Base-by-base conservation (phyloP, 2,888 invertebrate species). In the Barypeithes pellucidus region DNA sequence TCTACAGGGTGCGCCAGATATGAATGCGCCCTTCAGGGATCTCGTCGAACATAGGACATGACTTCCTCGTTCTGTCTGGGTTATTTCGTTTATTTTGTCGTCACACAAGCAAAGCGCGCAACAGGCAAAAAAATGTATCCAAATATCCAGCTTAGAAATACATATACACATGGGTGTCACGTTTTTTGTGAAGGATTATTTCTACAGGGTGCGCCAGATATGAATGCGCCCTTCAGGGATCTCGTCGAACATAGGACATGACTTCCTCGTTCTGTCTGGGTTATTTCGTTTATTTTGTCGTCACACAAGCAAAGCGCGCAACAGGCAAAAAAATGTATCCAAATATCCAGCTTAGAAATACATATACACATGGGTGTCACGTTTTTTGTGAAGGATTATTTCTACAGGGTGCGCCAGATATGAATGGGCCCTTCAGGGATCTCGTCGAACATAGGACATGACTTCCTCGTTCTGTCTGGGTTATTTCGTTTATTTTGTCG, bases 31-130 rank as follows among this genome's bases (percentile, higher is more conserved):
- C n/a, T n/a, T n/a, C n/a, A n/a, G n/a, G n/a, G n/a, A n/a, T n/a
- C n/a, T n/a, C n/a, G 67, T 60, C 60, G 54, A 62, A n/a, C 50
- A 54, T 69, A 52, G n/a, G n/a, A 62, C 62, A 52, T 67, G 67
- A 57, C 43, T 47, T 47, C 47, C 47, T 47, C 47, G 20, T 47
- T 47, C 47, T 11, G 47, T 47, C 18, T 47, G 47, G 20, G 18
- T 47, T 20, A 47, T 47, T 47, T 47, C 47, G 20, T 20, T 47
- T 47, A 20, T 18, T 47, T 47, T 20, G 20, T 47, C 47, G 47
- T 11, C 20, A 20, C 18, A 9, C 9, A 18, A 47, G 20, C 18
- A 20, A 47, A 9, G 18, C 8, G 12, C 3, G 3, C 5, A 11
- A 12, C 2, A 7, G 12, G 12, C 9, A 11, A 11, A 39, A 39